These are phyloP conservation scores for Gari tellinella DNA, from an alignment of 2,888 invertebrate species.

Conservation along the genomic window DNA sequence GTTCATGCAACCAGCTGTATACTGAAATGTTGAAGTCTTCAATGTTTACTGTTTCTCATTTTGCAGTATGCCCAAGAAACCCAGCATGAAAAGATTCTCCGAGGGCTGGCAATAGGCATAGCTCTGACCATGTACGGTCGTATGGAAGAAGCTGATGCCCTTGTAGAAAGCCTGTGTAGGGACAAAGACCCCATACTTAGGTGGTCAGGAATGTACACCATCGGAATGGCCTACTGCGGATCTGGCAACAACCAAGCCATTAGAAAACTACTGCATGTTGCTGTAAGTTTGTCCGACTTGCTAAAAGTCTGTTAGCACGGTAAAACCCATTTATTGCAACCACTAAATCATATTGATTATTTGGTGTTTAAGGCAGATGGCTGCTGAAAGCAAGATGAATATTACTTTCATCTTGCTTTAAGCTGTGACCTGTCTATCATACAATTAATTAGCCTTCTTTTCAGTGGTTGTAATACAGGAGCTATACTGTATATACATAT, in stretches of 20 bases:
- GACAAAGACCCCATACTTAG: slow-evolving; percentile 98
- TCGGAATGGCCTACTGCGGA: slow-evolving; percentile 99
- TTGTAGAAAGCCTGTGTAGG: slow-evolving; percentile 93
- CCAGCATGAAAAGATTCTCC: slow-evolving; percentile 98
- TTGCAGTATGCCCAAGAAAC: slow-evolving; percentile 95
- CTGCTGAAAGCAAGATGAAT: too few relatives aligned
- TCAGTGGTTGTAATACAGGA: too few relatives aligned
- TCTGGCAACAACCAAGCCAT: slow-evolving; percentile 99
- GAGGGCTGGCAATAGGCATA: slow-evolving; percentile 98
- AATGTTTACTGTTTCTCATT: neutral
- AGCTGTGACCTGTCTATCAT: too few relatives aligned
- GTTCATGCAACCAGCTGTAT: too few relatives aligned
- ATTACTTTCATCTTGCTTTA: too few relatives aligned
- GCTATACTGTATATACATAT: too few relatives aligned
- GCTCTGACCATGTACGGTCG: slow-evolving; percentile 98
- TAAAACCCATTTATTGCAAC: too few relatives aligned
- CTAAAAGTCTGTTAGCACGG: too few relatives aligned
- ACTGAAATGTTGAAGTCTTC: too few relatives aligned
- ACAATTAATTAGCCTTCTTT: too few relatives aligned
- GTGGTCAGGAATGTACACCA: slow-evolving; percentile 98
- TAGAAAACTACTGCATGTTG: slow-evolving; percentile 96
- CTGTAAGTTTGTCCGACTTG: slow-evolving; percentile 92
- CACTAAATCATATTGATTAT: too few relatives aligned
- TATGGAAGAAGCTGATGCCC: slow-evolving; percentile 97
- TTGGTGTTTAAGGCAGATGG: too few relatives aligned